phyloP scores from a whole-genome alignment of 2,113 vertebrate species.

The Sinocyclocheilus anophthalmus region DNA sequence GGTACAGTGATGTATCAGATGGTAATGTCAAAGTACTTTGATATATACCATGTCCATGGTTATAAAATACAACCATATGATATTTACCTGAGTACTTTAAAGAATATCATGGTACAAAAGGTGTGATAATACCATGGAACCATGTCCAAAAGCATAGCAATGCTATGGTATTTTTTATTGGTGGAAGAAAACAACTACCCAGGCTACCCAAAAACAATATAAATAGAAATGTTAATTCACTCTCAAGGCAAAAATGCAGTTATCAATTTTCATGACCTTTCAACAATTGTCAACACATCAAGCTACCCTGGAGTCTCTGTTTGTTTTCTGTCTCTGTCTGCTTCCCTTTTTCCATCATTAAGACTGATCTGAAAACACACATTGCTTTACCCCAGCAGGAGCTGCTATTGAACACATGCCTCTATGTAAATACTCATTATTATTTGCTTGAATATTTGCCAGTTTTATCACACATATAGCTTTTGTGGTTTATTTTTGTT shows the following conservation, averaged over 20 bases:
- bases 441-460: background rate
- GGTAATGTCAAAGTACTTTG: background rate
- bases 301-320: background rate
- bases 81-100: background rate
- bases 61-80: too few species aligned
- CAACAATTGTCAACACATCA: background rate
- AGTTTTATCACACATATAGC: background rate
- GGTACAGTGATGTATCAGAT: background rate
- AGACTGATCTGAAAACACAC: constrained; percentile 21
- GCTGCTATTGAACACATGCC: constrained; percentile 9
- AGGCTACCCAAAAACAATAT: background rate
- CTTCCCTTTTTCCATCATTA: constrained; percentile 6
- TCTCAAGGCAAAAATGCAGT: background rate
- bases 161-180: background rate
- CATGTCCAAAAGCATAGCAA: background rate
- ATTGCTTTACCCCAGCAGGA: constrained; percentile 22
- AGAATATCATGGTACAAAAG: background rate
- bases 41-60: background rate
- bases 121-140: background rate
- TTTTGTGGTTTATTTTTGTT: background rate
- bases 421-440: constrained; percentile 11
- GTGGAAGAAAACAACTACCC: background rate
- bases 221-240: constrained; percentile 18
- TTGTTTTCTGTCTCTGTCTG: constrained; percentile 14
- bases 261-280: constrained; percentile 30